Percentiles rank a stretch among this genome's conserved stretches.
phyloP scores from a whole-genome alignment of 2,888 invertebrate species.

The Fabriciana adippe region DNA sequence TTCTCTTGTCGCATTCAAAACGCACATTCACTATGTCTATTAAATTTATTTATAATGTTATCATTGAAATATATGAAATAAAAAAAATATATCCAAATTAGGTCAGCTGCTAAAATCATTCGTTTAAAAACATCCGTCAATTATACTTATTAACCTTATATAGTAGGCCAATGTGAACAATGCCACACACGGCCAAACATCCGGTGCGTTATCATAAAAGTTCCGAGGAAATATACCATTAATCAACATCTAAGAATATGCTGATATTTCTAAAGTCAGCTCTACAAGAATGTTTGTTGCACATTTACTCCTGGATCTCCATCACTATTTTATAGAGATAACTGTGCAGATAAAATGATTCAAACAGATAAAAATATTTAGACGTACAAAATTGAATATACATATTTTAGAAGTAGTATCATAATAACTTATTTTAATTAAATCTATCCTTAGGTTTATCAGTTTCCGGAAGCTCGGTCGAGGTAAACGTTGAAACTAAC shows the following conservation, averaged over 20 bases:
- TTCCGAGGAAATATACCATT: slow-evolving; percentile 59
- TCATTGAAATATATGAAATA: no score
- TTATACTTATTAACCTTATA: slow-evolving; percentile 31
- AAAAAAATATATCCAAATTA: no score
- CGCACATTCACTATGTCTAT: no score
- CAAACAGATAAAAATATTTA: no score
- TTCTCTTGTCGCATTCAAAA: no score
- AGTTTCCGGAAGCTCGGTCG: slow-evolving; percentile 33
- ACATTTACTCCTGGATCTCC: not conserved
- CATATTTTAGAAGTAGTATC: slow-evolving; percentile 22
- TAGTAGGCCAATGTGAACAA: slow-evolving; percentile 57
- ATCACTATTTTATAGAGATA: slow-evolving; percentile 1
- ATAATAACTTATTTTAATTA: slow-evolving; percentile 34
- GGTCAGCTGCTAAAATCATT: not conserved
- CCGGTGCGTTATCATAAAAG: slow-evolving; percentile 70
- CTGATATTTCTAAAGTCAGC: slow-evolving; percentile 35
- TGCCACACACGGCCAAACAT: slow-evolving; percentile 72
- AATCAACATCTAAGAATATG: slow-evolving; percentile 60
- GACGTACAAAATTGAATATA: slow-evolving; percentile 4
- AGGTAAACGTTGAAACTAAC: slow-evolving; percentile 35
- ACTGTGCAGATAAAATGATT: slow-evolving; percentile 3
- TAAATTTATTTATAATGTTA: no score
- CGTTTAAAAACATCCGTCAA: slow-evolving; percentile 24
- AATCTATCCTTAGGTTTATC: slow-evolving; percentile 33
- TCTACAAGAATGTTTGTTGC: slow-evolving; percentile 43